Evolutionary conservation across 2,797 vertebrate species (phyloP).

Genomic region (Sebastes hubbsi): DNA sequence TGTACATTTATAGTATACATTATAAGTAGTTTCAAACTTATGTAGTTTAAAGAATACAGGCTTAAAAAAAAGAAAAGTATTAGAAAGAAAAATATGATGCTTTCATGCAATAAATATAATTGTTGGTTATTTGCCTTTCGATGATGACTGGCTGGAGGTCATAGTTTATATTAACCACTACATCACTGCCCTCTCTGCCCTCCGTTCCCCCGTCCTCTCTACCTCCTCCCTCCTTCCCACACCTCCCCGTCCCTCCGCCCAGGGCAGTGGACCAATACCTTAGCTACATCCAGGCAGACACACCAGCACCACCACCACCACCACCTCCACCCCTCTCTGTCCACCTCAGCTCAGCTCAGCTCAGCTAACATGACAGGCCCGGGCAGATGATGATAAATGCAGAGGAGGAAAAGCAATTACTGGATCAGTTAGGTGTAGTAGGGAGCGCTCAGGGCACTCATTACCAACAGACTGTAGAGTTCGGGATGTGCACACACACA

Average conservation of each 20-base stretch:
- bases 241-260: not conserved
- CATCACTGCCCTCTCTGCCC: conserved; percentile 9
- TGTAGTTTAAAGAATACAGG: not conserved
- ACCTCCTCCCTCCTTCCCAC: not conserved
- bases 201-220: not conserved
- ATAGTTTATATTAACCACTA: conserved; percentile 43
- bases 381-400: conserved; percentile 85
- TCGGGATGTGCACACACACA: conserved; percentile 35
- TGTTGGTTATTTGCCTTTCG: conserved; percentile 19
- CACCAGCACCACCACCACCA: conserved; percentile 31
- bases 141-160: conserved; percentile 35
- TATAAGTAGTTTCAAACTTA: not conserved
- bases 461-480: conserved; percentile 77
- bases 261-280: conserved; percentile 44
- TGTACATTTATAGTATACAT: not conserved
- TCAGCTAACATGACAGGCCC: conserved; percentile 76
- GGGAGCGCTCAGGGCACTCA: conserved; percentile 75
- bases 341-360: conserved; percentile 58
- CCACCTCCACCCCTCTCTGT: conserved; percentile 40
- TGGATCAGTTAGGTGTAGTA: conserved; percentile 81
- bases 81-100: not conserved
- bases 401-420: conserved; percentile 85
- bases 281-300: conserved; percentile 41
- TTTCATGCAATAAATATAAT: conserved; percentile 8
- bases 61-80: not conserved